Percentiles rank a stretch among this genome's conserved stretches.
phyloP scores from a whole-genome alignment of 2,797 vertebrate species.

The Platalea minor region DNA sequence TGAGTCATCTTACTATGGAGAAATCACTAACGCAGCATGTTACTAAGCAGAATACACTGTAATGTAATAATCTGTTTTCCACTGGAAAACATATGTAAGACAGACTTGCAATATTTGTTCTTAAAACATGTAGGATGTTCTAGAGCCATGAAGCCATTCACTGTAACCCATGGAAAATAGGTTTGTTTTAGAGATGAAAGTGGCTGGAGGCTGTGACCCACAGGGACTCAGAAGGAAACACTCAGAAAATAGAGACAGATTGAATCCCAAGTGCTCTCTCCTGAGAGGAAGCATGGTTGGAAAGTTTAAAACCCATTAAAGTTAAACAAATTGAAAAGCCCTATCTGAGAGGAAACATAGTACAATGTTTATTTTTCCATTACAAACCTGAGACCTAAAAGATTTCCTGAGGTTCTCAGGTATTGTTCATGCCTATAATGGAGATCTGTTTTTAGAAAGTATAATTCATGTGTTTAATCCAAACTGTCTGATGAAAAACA shows the following conservation, averaged over 20 bases:
- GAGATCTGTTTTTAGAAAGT: slow-evolving; percentile 65
- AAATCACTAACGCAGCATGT: neutral
- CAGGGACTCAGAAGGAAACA: slow-evolving; percentile 41
- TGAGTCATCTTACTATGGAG: neutral
- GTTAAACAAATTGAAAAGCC: slow-evolving; percentile 65
- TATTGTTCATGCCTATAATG: slow-evolving; percentile 63
- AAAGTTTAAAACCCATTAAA: slow-evolving; percentile 63
- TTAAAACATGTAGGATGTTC: slow-evolving; percentile 44
- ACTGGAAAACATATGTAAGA: slow-evolving; percentile 18
- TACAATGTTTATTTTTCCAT: slow-evolving; percentile 71
- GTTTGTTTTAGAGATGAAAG: slow-evolving; percentile 34
- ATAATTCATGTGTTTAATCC: slow-evolving; percentile 60
- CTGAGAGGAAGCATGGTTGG: slow-evolving; percentile 45
- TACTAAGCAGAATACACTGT: neutral
- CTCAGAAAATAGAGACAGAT: slow-evolving; percentile 43
- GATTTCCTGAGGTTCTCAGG: slow-evolving; percentile 60
- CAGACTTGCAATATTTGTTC: slow-evolving; percentile 14
- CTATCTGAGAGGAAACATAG: slow-evolving; percentile 71
- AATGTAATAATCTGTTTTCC: slow-evolving; percentile 26
- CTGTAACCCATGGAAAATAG: neutral
- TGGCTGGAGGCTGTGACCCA: slow-evolving; percentile 28
- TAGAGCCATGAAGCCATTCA: slow-evolving; percentile 1
- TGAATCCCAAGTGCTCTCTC: slow-evolving; percentile 47
- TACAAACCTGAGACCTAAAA: slow-evolving; percentile 61
- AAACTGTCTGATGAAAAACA: slow-evolving; percentile 62